Evolutionary conservation across 2,797 vertebrate species (phyloP).

Genomic region (Sebastes itinus): DNA sequence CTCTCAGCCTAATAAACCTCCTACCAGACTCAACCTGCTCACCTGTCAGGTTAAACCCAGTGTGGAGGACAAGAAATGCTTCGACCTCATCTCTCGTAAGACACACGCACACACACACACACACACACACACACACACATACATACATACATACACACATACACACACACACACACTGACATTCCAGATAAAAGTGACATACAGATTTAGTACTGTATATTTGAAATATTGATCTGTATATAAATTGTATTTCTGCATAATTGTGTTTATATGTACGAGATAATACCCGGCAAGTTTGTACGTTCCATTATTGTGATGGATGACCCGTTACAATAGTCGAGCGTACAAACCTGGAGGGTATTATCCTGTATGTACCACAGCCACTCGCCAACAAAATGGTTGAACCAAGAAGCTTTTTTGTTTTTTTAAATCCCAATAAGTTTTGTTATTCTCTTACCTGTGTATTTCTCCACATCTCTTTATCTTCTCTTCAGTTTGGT

Average conservation of each 20-base stretch:
- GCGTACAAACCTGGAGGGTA: too few species aligned
- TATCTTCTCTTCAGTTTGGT: too few species aligned
- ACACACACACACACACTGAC: neutral
- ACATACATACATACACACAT: conserved; percentile 10
- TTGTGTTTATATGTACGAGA: too few species aligned
- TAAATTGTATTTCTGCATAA: neutral
- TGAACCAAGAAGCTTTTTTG: too few species aligned
- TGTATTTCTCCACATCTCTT: too few species aligned
- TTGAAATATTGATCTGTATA: neutral
- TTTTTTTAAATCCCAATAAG: too few species aligned
- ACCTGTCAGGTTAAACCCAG: conserved; percentile 90
- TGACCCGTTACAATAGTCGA: too few species aligned
- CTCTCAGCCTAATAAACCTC: conserved; percentile 82
- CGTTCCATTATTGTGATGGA: too few species aligned
- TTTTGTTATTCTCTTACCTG: too few species aligned
- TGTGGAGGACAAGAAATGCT: conserved; percentile 88
- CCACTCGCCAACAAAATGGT: too few species aligned
- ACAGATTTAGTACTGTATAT: neutral
- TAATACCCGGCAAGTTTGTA: too few species aligned
- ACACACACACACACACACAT: neutral
- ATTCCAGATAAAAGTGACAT: neutral
- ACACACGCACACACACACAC: conserved; percentile 8
- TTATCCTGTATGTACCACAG: too few species aligned
- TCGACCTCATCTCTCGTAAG: conserved; percentile 88
- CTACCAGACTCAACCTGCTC: conserved; percentile 88